Conservation (phyloP, 2,888 invertebrate species). For the Phaedon cochleariae region DNA sequence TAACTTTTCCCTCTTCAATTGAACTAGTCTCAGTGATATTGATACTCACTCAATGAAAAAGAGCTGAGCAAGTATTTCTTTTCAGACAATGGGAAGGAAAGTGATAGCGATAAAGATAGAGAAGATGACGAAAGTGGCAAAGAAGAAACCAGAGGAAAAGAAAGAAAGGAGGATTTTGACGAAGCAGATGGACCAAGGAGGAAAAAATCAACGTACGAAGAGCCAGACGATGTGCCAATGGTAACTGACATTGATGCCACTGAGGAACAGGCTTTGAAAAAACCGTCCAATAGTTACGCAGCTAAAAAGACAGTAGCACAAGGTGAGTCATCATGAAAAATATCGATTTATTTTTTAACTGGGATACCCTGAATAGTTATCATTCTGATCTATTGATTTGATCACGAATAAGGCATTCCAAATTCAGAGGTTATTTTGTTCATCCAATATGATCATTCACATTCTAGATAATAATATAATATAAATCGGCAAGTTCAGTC, state of each 20-base stretch:
- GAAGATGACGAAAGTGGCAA: neutral
- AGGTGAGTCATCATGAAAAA: conserved; percentile 47
- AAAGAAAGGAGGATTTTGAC: conserved; percentile 4
- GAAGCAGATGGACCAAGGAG: conserved; percentile 24
- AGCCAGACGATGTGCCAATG: conserved; percentile 30
- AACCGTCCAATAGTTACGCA: conserved; percentile 61
- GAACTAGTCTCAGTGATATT: too few relatives aligned
- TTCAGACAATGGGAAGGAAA: neutral
- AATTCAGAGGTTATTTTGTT: too few relatives aligned
- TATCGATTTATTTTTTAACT: neutral
- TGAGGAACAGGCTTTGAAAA: conserved; percentile 38
- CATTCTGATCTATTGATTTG: too few relatives aligned
- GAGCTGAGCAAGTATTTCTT: neutral
- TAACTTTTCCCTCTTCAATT: too few relatives aligned
- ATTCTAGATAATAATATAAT: too few relatives aligned
- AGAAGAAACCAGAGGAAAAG: neutral
- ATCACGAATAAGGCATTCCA: too few relatives aligned
- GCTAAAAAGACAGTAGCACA: conserved; percentile 70
- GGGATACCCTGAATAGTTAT: too few relatives aligned
- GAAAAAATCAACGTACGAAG: conserved; percentile 25
- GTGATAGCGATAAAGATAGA: neutral
- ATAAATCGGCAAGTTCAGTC: too few relatives aligned
- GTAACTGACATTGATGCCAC: conserved; percentile 24
- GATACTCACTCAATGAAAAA: too few relatives aligned
- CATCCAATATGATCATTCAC: too few relatives aligned